Base-by-base conservation (phyloP, 2,888 invertebrate genomes). In the Ichneumon xanthorius region DNA sequence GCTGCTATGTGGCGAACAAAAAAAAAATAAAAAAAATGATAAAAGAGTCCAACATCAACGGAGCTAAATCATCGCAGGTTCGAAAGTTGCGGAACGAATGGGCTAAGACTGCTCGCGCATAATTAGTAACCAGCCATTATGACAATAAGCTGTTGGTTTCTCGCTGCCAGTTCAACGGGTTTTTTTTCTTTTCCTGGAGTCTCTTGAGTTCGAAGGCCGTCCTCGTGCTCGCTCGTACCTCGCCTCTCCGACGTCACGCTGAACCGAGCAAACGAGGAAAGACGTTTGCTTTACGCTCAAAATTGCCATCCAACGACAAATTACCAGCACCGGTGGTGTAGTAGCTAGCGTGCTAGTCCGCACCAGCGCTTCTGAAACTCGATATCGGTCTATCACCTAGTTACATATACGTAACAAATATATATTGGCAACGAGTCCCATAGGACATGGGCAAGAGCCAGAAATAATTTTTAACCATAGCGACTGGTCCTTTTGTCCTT, bases 41-140 rank as follows among this genome's bases (percentile, higher is more conserved):
- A 71, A 71, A 63, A 45, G 45, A 70, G 63, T 26, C 45, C 40
- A n/a, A 53, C 58, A 78, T 71, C 30, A 37, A 45, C 70, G 58
- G 63, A 84, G 30, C 33, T 72, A 50, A 67, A 40, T 70, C 72
- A 65, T 48, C 30, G 22, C 14, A 48, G 40, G 22, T 14, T 45
- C 63, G 73, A 80, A 81, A 81, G 50, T 84, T 68, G 84, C 75
- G 71, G 53, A 84, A 80, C 80, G 61, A 84, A 84, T 84, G 58
- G 40, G 33, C 61, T 63, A 11, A 78, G 40, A 40, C 53, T n/a
- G 45, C 76, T 84, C 55, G 71, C 71, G 84, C 76, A 58, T 77
- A 79, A 83, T 80, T 84, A 80, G 80, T 70, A 65, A 19, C 84
- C 53, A 73, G 68, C 79, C 50, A 50, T 79, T 65, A 55, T 53